Base-by-base conservation (phyloP, 1,140 invertebrate genomes). In the Drosophila murphyi region DNA sequence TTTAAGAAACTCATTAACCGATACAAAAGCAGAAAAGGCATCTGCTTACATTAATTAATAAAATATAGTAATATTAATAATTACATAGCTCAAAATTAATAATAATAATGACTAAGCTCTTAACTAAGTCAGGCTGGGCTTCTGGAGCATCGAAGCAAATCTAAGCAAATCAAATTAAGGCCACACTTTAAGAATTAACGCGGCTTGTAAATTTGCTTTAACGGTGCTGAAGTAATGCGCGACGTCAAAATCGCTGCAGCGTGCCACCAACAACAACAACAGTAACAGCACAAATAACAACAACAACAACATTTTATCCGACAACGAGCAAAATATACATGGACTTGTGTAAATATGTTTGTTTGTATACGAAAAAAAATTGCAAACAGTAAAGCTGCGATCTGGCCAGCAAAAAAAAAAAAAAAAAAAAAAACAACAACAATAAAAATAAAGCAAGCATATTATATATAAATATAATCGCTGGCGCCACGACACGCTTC, bases 151-250 rank as follows among this genome's bases (percentile, higher is more conserved):
- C 82, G 41, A 64, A 87, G 69, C 80, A 72, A 79, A 83, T 76
- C 80, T 81, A 48, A 88, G 78, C 86, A 90, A 88, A 88, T 88
- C 81, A 85, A 88, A 88, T 88, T 88, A 88, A 88, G 86, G 85
- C 86, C 86, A 90, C 75, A 77, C 86, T 90, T 89, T 85, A 88
- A 90, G 81, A 90, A 85, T 85, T 89, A 89, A 89, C 86, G 87
- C 72, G 85, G 86, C 85, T 86, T 86, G 75, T 89, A 85, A 89
- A 89, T 89, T 81, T 68, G 59, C 85, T 59, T 89, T 89, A 89
- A 89, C 85, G 85, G 85, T 85, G 85, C 85, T 89, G 81, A 89
- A 89, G 85, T 89, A 89, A 89, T 89, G 86, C 71, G 86, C 81
- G 65, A 73, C 78, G 69, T 72, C 51, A 75, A 78, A 88, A 89